phyloP scores from a whole-genome alignment of 2,797 vertebrate species.

The Chaetophractus vellerosus region DNA sequence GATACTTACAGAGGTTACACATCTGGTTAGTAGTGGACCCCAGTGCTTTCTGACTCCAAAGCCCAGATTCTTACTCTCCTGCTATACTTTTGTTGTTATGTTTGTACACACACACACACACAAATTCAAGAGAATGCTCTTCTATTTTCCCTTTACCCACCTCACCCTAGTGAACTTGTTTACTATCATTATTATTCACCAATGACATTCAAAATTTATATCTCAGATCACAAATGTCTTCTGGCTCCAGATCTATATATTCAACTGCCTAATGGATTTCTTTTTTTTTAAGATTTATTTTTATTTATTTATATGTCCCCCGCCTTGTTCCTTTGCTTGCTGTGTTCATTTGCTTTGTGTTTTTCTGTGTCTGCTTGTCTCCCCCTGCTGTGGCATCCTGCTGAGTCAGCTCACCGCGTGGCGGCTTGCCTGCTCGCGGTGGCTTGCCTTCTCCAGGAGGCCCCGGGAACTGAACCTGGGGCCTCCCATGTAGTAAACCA shows the following conservation, averaged over 20 bases:
- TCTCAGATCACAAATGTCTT: background rate
- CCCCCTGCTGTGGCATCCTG: no score
- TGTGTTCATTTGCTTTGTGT: no score
- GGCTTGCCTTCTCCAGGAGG: no score
- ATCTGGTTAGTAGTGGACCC: background rate
- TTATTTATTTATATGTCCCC: no score
- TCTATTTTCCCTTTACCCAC: constrained; percentile 9
- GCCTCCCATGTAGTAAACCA: no score
- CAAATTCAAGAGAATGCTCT: background rate
- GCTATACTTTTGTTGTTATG: background rate
- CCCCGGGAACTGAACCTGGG: no score
- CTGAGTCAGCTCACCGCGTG: no score
- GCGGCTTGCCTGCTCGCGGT: no score
- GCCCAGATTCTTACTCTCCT: background rate
- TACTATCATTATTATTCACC: constrained; percentile 2
- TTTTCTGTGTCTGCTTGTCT: no score
- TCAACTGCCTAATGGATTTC: background rate
- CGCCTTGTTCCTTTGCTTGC: no score
- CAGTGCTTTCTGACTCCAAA: background rate
- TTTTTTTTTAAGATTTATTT: no score
- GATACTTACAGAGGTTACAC: background rate
- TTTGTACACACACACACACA: no score
- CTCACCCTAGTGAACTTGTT: background rate
- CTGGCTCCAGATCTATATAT: background rate
- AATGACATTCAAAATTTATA: constrained; percentile 5